These are phyloP conservation scores for Sebastiscus tertius DNA, from an alignment of 2,797 vertebrate species.

Conservation along the genomic window DNA sequence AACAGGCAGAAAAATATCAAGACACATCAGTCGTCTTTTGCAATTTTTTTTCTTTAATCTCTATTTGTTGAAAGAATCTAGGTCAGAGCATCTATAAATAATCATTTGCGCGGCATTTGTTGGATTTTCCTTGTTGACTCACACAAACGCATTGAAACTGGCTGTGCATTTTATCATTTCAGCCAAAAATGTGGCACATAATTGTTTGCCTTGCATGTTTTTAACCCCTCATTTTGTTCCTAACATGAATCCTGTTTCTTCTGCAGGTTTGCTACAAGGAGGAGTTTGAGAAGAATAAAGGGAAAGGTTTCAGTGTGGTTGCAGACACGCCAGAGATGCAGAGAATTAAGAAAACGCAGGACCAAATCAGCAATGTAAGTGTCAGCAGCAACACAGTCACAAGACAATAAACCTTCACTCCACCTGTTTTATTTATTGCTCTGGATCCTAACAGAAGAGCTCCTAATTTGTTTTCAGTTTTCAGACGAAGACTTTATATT, in stretches of 20 bases:
- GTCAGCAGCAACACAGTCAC: neutral
- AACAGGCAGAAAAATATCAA: neutral
- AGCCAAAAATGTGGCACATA: neutral
- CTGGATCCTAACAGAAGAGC: neutral
- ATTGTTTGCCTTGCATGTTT: neutral
- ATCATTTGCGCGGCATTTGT: slow-evolving; percentile 15
- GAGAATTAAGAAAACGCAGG: slow-evolving; percentile 96
- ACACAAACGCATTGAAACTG: neutral
- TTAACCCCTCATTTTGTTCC: neutral
- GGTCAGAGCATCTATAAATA: slow-evolving; percentile 45
- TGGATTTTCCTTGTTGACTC: slow-evolving; percentile 36
- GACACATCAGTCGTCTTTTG: neutral
- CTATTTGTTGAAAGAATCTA: slow-evolving; percentile 21
- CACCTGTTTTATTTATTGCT: neutral
- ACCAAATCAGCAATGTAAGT: slow-evolving; percentile 97
- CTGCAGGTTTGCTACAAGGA: slow-evolving; percentile 95
- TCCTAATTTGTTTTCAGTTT: neutral
- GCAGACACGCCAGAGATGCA: slow-evolving; percentile 94
- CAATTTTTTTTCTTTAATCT: neutral
- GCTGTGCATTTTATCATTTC: neutral
- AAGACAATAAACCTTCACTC: too few relatives aligned
- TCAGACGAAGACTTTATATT: neutral
- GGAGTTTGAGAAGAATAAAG: slow-evolving; percentile 98
- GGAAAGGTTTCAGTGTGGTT: slow-evolving; percentile 93
- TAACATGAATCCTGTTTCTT: neutral